A percentile compares a stretch with the other conserved stretches of the same genome.
These are phyloP conservation scores for Paraplagusia blochii DNA, from an alignment of 2,113 vertebrate genomes.

Conservation along the genomic window DNA sequence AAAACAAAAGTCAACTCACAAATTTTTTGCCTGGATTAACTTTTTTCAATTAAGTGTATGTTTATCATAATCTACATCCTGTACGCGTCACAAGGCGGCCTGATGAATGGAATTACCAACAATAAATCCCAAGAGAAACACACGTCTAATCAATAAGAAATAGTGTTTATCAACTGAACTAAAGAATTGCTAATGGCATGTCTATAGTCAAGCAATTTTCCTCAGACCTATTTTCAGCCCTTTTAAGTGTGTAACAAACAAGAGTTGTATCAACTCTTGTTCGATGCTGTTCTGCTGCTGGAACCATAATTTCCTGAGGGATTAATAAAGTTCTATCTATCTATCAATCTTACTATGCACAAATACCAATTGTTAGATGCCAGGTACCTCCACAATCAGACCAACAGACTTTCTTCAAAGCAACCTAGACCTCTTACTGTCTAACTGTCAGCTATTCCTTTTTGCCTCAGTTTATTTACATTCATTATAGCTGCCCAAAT, in stretches of 20 bases:
- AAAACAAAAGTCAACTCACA: too few species aligned
- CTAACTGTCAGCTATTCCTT: too few species aligned
- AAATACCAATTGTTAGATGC: slow-evolving; percentile 59
- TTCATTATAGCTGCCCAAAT: slow-evolving; percentile 32
- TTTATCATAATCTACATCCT: too few species aligned
- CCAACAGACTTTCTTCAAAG: slow-evolving; percentile 28
- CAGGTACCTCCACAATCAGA: slow-evolving; percentile 52
- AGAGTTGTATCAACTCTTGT: too few species aligned
- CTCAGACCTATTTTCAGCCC: slow-evolving; percentile 54
- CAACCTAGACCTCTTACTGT: slow-evolving; percentile 22
- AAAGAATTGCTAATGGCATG: slow-evolving; percentile 29
- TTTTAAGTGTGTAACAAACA: slow-evolving; percentile 42
- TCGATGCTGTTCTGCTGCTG: too few species aligned
- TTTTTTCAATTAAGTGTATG: too few species aligned
- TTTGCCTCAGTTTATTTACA: slow-evolving; percentile 25
- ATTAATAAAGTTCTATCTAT: too few species aligned
- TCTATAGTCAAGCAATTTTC: slow-evolving; percentile 40
- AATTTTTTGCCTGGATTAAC: too few species aligned
- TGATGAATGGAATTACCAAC: too few species aligned
- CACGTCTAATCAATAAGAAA: slow-evolving; percentile 27
- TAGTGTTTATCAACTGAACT: slow-evolving; percentile 21
- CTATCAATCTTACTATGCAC: too few species aligned
- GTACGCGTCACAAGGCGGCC: too few species aligned
- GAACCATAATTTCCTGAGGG: too few species aligned
- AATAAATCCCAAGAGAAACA: neutral